These are phyloP conservation scores for Eupristina koningsbergeri DNA, from an alignment of 1,140 invertebrate species.

Conservation along the genomic window DNA sequence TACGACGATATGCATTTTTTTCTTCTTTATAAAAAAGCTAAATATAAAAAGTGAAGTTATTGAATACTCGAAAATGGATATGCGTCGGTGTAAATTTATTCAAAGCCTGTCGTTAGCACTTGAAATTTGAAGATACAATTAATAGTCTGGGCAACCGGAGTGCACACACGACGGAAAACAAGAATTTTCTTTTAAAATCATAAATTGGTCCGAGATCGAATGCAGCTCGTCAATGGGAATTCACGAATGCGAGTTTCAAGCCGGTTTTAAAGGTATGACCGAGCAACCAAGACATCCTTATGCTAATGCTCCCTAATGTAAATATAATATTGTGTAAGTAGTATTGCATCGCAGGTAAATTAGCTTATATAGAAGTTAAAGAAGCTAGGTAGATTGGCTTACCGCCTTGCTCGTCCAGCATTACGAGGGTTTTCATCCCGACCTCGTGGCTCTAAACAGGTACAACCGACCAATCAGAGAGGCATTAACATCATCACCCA, in stretches of 20 bases:
- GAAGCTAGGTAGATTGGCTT: constrained; percentile 75
- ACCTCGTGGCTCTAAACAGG: constrained; percentile 92
- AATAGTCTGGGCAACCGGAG: background rate
- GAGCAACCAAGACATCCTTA: constrained; percentile 36
- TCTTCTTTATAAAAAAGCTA: background rate
- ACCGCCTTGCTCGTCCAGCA: constrained; percentile 96
- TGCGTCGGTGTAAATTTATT: background rate
- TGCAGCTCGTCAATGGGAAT: background rate
- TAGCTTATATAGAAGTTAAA: constrained; percentile 44
- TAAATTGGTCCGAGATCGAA: background rate
- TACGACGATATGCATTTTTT: background rate
- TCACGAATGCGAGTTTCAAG: background rate
- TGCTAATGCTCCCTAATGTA: constrained; percentile 18
- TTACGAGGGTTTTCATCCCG: constrained; percentile 94
- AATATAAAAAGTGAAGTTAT: background rate
- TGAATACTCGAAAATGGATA: background rate
- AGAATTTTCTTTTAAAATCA: background rate
- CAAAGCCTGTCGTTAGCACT: background rate
- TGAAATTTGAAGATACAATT: background rate
- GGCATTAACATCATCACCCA: constrained; percentile 64
- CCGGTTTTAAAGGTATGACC: background rate
- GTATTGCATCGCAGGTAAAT: constrained; percentile 13
- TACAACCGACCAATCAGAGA: constrained; percentile 73
- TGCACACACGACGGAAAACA: too few relatives aligned
- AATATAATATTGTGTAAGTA: constrained; percentile 20